Evolutionary conservation across 2,113 vertebrate species (phyloP).

Genomic region (Carollia perspicillata): DNA sequence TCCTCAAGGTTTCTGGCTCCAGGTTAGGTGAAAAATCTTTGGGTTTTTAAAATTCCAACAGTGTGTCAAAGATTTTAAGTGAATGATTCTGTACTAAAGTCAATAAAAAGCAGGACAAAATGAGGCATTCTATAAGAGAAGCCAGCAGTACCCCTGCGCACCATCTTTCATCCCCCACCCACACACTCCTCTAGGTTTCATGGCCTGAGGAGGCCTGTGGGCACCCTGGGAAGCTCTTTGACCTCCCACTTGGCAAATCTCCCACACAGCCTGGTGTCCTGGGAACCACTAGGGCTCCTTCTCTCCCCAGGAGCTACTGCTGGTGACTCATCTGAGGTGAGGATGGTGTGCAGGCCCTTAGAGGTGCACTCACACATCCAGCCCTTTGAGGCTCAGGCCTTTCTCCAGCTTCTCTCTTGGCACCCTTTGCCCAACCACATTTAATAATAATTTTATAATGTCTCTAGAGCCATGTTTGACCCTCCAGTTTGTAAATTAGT

Average conservation of each 20-base stretch:
- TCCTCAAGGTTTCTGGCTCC: not conserved
- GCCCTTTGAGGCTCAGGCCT: not conserved
- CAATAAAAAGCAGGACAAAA: not conserved
- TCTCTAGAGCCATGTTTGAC: not conserved
- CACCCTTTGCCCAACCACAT: not conserved
- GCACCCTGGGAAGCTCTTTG: not conserved
- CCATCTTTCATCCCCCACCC: no score
- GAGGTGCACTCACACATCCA: not conserved
- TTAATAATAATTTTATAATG: not conserved
- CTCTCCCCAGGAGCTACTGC: not conserved
- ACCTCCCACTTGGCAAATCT: not conserved
- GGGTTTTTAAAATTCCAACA: not conserved
- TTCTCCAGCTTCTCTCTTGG: not conserved
- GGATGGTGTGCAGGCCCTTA: not conserved
- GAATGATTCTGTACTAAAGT: not conserved
- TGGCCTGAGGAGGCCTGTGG: no score
- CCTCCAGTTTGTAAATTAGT: not conserved
- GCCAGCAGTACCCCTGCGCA: not conserved
- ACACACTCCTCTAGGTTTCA: not conserved
- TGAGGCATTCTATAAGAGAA: not conserved
- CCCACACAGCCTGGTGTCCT: not conserved
- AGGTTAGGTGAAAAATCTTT: not conserved
- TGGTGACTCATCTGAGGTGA: no score
- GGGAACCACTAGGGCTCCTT: not conserved
- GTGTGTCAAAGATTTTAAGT: not conserved